Base-by-base conservation (phyloP, 2,888 invertebrate genomes). In the Laspeyria flexula region DNA sequence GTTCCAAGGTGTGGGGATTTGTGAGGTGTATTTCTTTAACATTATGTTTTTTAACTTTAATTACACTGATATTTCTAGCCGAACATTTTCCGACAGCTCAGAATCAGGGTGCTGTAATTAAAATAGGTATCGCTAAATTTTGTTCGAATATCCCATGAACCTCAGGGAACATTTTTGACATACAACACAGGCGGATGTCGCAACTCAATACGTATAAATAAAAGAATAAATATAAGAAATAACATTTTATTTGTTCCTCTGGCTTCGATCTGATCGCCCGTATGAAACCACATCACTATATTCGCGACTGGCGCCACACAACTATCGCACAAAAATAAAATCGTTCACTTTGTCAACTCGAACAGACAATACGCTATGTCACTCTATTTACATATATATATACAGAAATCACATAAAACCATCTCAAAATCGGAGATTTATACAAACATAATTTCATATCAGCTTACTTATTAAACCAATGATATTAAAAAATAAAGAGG, bases 191-290 rank as follows among this genome's bases (percentile, higher is more conserved):
- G n/a, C n/a, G n/a, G n/a, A n/a, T n/a, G n/a, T n/a, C n/a, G n/a
- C n/a, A n/a, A n/a, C n/a, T n/a, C n/a, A 11, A 5, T 21, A 25
- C 4, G 25, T 25, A 55, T 46, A 68, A 68, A 75, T 71, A 55
- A 63, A 73, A 66, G 49, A 21, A 56, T 33, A 55, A 57, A 53
- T 82, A 85, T 83, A 88, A 88, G 88, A 90, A 89, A 88, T 89
- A 90, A 85, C 83, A 73, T 84, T 88, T 71, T 65, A 72, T 76
- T 85, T 85, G 86, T 85, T 85, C 85, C 67, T 69, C 73, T 73
- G 80, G 77, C 79, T 70, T 73, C 72, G 54, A 52, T 56, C 71
- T 46, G 40, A 68, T 69, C 63, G 71, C 70, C 70, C 69, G 41
- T 57, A 69, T 50, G 56, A 69, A 48, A 61, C 50, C 54, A 62